A percentile compares a stretch with the other conserved stretches of the same genome.
phyloP scores from a whole-genome alignment of 2,113 vertebrate genomes.

The Hemibagrus wyckioides region DNA sequence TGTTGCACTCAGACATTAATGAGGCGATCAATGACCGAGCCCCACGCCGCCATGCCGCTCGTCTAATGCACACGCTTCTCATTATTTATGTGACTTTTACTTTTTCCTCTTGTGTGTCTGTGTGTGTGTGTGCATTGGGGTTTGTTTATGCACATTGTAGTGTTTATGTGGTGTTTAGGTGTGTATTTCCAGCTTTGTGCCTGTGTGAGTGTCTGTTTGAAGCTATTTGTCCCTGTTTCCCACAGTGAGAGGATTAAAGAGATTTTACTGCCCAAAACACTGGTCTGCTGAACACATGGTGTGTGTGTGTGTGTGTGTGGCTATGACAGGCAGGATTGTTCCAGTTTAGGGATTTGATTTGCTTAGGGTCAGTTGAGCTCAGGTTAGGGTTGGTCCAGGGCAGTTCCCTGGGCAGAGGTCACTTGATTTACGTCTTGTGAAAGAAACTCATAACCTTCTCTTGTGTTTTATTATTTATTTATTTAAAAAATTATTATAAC shows the following conservation, averaged over 20 bases:
- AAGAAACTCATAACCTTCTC: neutral
- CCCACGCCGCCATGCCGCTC: slow-evolving; percentile 49
- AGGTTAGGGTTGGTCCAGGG: neutral
- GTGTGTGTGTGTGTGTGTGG: slow-evolving; percentile 8
- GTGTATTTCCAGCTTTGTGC: neutral
- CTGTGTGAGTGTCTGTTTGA: slow-evolving; percentile 51
- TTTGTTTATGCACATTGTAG: slow-evolving; percentile 8
- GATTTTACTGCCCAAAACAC: slow-evolving; percentile 64
- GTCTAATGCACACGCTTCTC: slow-evolving; percentile 27
- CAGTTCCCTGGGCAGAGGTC: neutral
- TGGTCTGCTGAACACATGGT: slow-evolving; percentile 64
- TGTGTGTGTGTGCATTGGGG: neutral
- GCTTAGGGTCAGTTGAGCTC: slow-evolving; percentile 1
- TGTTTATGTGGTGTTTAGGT: slow-evolving; percentile 14
- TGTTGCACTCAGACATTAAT: slow-evolving; percentile 78
- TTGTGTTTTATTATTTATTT: neutral
- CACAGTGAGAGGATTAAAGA: slow-evolving; percentile 69
- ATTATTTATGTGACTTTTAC: slow-evolving; percentile 35
- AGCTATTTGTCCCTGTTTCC: slow-evolving; percentile 64
- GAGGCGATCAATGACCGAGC: slow-evolving; percentile 75
- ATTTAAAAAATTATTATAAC: neutral
- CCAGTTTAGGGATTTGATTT: slow-evolving; percentile 5
- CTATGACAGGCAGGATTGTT: neutral
- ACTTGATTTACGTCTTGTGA: neutral
- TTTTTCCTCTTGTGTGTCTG: neutral